Base-by-base conservation (phyloP, 1,140 invertebrate genomes). In the Drosophila pseudoobscura region DNA sequence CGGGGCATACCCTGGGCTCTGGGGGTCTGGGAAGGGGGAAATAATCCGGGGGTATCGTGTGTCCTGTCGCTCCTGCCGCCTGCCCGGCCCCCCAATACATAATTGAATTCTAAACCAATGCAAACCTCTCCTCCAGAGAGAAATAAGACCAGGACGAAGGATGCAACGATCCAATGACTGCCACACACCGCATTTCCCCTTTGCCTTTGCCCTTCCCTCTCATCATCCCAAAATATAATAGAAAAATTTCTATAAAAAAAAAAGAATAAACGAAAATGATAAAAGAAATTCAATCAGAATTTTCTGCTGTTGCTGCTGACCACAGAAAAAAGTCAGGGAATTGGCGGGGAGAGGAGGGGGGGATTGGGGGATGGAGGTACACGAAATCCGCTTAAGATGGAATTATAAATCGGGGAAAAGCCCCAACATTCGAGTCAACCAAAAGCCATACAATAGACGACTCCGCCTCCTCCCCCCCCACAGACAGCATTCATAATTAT, bases 91-190 rank as follows among this genome's bases (percentile, higher is more conserved):
- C 35, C 60, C 69, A 80, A 57, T 74, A 84, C 76, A 88, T 88
- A 87, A 87, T 87, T 88, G 82, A 87, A 87, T 87, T 82, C 78
- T 87, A 85, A 78, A 46, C 82, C 82, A 73, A 82, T 50, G 69
- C 50, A 68, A 61, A 60, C 75, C 80, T 87, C 82, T 87, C 75
- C 82, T 87, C 75, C 55, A 82, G 82, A 80, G 82, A 80, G 82
- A 78, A 85, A 88, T 88, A 78, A 82, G 78, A 54, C 31, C 59
- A 53, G 44, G 43, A 53, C 43, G 41, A 59, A 78, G 56, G 49
- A 78, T 71, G 75, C 44, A 63, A 58, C 52, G 35, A 39, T 39
- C 35, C 35, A 39, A 39, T 35, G 31, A 35, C 31, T 35, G 31
- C 35, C 35, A 39, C 11, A 13, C 4, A 3, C 9, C 55, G 69